Base-by-base conservation (phyloP, 2,797 vertebrate genomes). In the Fratercula arctica region DNA sequence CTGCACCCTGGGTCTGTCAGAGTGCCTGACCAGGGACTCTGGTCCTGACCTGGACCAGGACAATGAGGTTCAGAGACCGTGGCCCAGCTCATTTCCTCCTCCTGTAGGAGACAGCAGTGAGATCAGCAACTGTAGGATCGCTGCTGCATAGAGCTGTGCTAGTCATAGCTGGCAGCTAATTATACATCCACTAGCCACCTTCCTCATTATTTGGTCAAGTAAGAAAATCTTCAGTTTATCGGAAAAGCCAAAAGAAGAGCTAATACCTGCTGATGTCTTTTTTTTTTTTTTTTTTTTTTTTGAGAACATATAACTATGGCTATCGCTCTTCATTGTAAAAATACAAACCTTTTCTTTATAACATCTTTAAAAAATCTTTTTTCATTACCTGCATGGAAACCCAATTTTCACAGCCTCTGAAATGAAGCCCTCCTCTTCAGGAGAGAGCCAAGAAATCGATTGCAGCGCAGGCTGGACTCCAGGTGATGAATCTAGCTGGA, bases 141-240 rank as follows among this genome's bases (percentile, higher is more conserved):
- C 46, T 94, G 77, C 64, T 25, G 10, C 37, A 59, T 39, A 85
- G 35, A 93, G 35, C 66, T 78, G 26, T 61, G 67, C 43, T 73
- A 48, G 48, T 51, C 59, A n/a, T 29, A 48, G 79, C 70, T 96
- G 91, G 75, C n/a, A 89, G 91, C 56, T 97, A 97, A 96, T 96
- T 96, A 95, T 68, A 97, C 61, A 93, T 68, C 54, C 35, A 64
- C 45, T 78, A 8, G 50, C 90, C 88, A 91, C 85, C 85, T 96
- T 66, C 79, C 59, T 93, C 63, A 53, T 84, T 95, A 79, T 90
- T 95, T 16, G 4, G 80, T 72, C 75, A 78, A 82, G 75, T 69
- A 88, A 83, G 39, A 85, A 94, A 94, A 90, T 51, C n/a, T 63
- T 75, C 35, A 80, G 33, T 80, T 73, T 57, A 24, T 21, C 69